Evolutionary conservation across 2,888 invertebrate genomes (phyloP), one percentile per base, ranked within the genome.

Genomic region (Coelinius sp.): DNA sequence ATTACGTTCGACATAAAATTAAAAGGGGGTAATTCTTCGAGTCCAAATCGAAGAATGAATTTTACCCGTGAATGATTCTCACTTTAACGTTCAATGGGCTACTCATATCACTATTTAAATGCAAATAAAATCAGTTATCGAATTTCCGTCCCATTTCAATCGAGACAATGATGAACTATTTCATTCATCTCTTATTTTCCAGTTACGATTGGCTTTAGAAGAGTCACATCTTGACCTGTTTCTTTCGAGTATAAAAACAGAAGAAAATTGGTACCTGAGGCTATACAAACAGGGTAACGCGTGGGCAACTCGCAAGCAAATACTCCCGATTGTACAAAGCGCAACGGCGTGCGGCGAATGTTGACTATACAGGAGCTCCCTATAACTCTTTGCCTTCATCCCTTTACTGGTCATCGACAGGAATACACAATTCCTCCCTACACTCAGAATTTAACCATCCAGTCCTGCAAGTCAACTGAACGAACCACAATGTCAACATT

Each of bases 241-340:
- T 46, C 49, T 35, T 14, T 31, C 25, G 17, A 20, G 44, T 73
- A 76, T 73, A 75, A 52, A 62, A 68, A 31, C 70, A 75, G 35
- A 78, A 81, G 65, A 76, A 62, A 71, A 71, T 56, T 71, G 71
- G 71, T 46, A 67, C 62, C 67, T 71, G 67, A 71, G 62, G 7
- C 90, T 91, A 78, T 91, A 90, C 79, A 86, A 86, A 7, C 93
- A 93, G 78, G 80, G 83, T 0, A 93, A 94, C 80, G 81, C 91
- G 0, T 88, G 89, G 52, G 90, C 91, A 0, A 91, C 93, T 0
- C 89, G 94, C 25, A 94, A 94, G 83, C 93, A 94, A 81, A 91
- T 93, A 75, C 86, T 93, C 70, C 93, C 93, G 0, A 89, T 92
- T 22, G 80, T 93, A 12, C 90, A 89, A 77, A 86, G 88, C n/a